Evolutionary conservation across 2,797 vertebrate species (phyloP).

Genomic region (Onychomys leucogaster): DNA sequence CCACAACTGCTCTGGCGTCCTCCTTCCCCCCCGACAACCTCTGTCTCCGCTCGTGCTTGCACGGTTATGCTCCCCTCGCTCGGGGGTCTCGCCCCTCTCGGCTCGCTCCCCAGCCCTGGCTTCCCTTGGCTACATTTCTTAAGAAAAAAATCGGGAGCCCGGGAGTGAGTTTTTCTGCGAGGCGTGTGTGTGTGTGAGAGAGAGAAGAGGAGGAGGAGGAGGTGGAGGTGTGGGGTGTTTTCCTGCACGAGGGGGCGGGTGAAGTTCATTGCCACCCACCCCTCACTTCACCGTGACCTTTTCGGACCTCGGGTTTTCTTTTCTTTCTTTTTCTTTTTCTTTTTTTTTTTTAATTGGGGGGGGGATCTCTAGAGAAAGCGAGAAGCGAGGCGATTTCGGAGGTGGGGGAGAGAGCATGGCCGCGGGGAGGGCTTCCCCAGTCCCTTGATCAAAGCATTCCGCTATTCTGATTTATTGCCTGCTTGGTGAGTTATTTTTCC

Average conservation of each 20-base stretch:
- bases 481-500: constrained; percentile 82
- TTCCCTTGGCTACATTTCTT: constrained; percentile 72
- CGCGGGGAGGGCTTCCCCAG: constrained; percentile 84
- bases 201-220: no score
- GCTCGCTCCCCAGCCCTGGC: constrained; percentile 70
- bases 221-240: constrained; percentile 63
- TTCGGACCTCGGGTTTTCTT: constrained; percentile 18
- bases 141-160: constrained; percentile 65
- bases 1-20: constrained; percentile 70
- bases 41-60: constrained; percentile 67
- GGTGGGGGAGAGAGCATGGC: constrained; percentile 79
- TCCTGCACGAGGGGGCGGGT: constrained; percentile 71
- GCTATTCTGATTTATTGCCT: constrained; percentile 89
- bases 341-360: background rate
- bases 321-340: background rate
- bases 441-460: constrained; percentile 90
- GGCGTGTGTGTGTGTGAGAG: constrained; percentile 60
- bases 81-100: constrained; percentile 65
- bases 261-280: constrained; percentile 78
- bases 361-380: background rate
- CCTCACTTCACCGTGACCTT: constrained; percentile 77
- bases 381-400: constrained; percentile 8
- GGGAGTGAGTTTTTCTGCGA: constrained; percentile 78
- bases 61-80: constrained; percentile 47
- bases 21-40: constrained; percentile 11